Percentiles rank a stretch among this genome's conserved stretches.
These are phyloP conservation scores for Amblyjoppa proteus DNA, from an alignment of 2,888 invertebrate genomes.

Conservation along the genomic window DNA sequence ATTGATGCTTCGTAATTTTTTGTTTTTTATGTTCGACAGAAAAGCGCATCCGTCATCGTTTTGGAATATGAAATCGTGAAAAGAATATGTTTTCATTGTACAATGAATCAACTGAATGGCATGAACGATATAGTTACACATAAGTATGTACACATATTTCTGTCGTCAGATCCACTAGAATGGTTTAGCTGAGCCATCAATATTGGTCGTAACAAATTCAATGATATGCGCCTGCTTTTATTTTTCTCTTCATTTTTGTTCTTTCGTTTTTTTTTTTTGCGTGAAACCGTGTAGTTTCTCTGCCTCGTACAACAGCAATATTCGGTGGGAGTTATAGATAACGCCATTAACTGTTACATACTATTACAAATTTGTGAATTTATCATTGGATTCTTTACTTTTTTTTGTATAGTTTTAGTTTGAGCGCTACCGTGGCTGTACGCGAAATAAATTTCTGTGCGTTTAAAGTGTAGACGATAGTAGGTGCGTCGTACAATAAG, in stretches of 20 bases:
- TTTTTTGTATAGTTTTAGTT: conserved; percentile 19
- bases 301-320: conserved; percentile 12
- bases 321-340: conserved; percentile 29
- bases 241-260: neutral
- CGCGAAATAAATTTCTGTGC: conserved; percentile 42
- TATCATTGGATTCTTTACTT: neutral
- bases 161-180: conserved; percentile 39
- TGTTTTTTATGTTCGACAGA: neutral
- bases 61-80: conserved; percentile 8
- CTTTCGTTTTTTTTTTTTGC: conserved; percentile 3
- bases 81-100: conserved; percentile 7
- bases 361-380: neutral
- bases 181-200: conserved; percentile 32
- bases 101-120: conserved; percentile 31
- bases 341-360: neutral
- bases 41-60: neutral
- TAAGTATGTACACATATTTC: conserved; percentile 33
- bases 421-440: conserved; percentile 35
- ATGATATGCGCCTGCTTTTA: conserved; percentile 46
- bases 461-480: conserved; percentile 17
- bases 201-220: conserved; percentile 56
- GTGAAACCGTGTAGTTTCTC: neutral
- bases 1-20: conserved; percentile 4
- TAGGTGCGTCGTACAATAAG: neutral
- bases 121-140: conserved; percentile 18